These are phyloP conservation scores for Capitella teleta DNA, from an alignment of 1,140 invertebrate genomes.

Conservation along the genomic window DNA sequence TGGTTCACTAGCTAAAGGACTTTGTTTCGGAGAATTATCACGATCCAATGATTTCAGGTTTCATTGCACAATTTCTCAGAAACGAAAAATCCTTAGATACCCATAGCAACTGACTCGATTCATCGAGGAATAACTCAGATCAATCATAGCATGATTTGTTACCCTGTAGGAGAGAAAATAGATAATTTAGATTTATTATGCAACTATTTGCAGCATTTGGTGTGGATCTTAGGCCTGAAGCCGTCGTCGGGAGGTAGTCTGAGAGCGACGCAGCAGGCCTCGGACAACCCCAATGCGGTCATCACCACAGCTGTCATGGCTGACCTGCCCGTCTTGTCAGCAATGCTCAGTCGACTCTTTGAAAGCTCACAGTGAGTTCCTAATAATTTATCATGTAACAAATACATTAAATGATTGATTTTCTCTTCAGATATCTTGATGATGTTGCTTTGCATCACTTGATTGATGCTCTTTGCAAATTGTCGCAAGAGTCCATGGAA, in stretches of 20 bases:
- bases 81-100: too few species aligned
- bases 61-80: too few species aligned
- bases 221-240: conserved; percentile 95
- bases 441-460: conserved; percentile 91
- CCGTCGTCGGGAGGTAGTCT: conserved; percentile 80
- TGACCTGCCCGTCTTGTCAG: conserved; percentile 73
- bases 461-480: conserved; percentile 89
- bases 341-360: conserved; percentile 84
- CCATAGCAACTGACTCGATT: too few species aligned
- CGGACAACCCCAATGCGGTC: conserved; percentile 60
- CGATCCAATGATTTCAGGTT: too few species aligned
- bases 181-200: too few species aligned
- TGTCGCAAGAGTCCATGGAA: conserved; percentile 95
- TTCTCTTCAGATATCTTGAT: conserved; percentile 56
- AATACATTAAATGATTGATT: neutral
- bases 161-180: too few species aligned
- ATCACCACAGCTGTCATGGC: conserved; percentile 92
- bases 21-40: too few species aligned
- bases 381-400: neutral
- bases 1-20: too few species aligned
- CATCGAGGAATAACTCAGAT: too few species aligned
- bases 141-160: too few species aligned
- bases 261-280: conserved; percentile 57
- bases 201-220: conserved; percentile 77
- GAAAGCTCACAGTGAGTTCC: conserved; percentile 69